Percentiles rank a stretch among this genome's conserved stretches.
Conservation (phyloP, 2,797 vertebrate species). For the Falco peregrinus region DNA sequence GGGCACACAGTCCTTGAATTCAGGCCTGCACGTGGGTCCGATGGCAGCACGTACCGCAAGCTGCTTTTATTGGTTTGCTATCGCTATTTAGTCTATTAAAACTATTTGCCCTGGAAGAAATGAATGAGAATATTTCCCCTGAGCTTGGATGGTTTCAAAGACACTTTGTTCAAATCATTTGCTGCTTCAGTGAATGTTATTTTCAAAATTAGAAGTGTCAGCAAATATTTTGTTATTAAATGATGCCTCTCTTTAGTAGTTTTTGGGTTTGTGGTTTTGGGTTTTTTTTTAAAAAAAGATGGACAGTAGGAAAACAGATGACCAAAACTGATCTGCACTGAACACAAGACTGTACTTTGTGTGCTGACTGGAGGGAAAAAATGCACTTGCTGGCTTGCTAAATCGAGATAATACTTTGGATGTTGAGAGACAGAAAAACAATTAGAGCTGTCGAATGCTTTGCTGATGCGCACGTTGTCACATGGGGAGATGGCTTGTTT, state of each 20-base stretch:
- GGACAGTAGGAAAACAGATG: background rate
- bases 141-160: background rate
- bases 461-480: constrained; percentile 9
- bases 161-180: background rate
- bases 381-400: constrained; percentile 43
- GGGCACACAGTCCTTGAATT: background rate
- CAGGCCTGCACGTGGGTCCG: background rate
- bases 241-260: background rate
- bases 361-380: background rate
- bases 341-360: background rate
- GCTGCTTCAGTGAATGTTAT: background rate
- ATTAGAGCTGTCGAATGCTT: constrained; percentile 30
- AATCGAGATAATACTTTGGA: constrained; percentile 46
- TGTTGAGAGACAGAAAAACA: constrained; percentile 46
- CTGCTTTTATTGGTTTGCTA: background rate
- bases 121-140: background rate
- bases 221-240: constrained; percentile 3
- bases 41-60: accelerated
- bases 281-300: background rate
- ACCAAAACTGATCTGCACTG: background rate
- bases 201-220: background rate
- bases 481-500: background rate
- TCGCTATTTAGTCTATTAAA: background rate
- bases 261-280: background rate
- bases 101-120: background rate